Evolutionary conservation across 2,113 vertebrate genomes (phyloP), one percentile per base, ranked within the genome.

Genomic region (Bufo gargarizans): DNA sequence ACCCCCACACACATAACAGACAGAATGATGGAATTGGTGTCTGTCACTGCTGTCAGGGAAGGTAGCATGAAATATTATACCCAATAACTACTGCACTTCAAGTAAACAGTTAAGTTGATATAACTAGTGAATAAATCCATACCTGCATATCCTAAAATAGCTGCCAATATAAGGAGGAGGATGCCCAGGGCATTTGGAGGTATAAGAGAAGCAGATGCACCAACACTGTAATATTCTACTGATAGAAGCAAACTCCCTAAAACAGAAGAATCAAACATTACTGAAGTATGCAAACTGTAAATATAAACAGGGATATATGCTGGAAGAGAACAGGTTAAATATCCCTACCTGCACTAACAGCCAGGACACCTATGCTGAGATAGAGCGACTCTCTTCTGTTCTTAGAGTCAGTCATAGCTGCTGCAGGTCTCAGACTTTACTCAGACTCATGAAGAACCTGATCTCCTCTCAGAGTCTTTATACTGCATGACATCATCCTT

Each of bases 61-160:
- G 11, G n/a, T 2, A 71, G 43, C 11, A 67, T 2, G 1, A n/a
- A n/a, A 22, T 22, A 22, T 67, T 4, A 67, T 67, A 10, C 63
- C n/a, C 6, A 67, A 19, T 63, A 67, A 67, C 65, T 67, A 67
- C 22, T 67, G 10, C 22, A 67, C 65, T 67, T 22, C 12, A 67
- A 2, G n/a, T 22, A n/a, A 45, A 45, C 43, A 33, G 67, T 69
- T n/a, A 67, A 67, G 6, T 16, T 67, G 9, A 67, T 14, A 43
- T 69, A 3, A 22, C 33, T 33, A 33, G 33, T 33, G 33, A 33
- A 43, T 71, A 50, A 4, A 50, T 10, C 11, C 93, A 87, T 91
- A 97, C 97, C 97, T 94, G 95, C 84, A 19, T 97, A 97, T 0
- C 93, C 95, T 91, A 97, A 61, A 1, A 97, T 92, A 13, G 92